Base-by-base conservation (phyloP, 2,113 vertebrate species). In the Collichthys lucidus region DNA sequence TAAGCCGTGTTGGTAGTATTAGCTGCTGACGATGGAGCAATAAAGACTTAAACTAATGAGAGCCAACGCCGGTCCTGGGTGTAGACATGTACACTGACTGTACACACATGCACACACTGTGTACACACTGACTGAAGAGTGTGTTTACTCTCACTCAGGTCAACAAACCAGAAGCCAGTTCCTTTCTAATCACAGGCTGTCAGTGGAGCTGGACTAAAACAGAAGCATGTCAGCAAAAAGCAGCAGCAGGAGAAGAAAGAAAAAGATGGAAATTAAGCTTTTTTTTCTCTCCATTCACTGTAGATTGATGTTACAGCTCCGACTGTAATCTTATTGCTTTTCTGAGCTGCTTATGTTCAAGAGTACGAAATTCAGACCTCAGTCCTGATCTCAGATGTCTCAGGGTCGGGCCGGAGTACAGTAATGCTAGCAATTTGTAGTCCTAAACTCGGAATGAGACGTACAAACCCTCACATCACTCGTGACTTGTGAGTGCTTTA, bases 91-190 rank as follows among this genome's bases (percentile, higher is more conserved):
- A 40, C 79, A 49, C 20, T 10, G 22, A 26, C 19, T 73, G n/a
- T 55, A 60, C 64, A 77, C 62, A 63, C 56, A 49, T n/a, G 12
- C 22, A 52, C 49, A 63, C 26, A 26, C 26, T 26, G 35, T 20
- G 17, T 31, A n/a, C 17, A 65, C 35, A 70, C 50, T 1, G 20
- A 71, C 31, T 19, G 47, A 46, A 70, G 40, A 72, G 42, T 64
- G 4, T 26, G 42, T 79, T 71, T 71, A 57, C 61, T 14, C 47
- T 77, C 67, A 55, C 42, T 57, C 24, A 15, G 61, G 62, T 73
- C 66, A 77, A 83, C 16, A 71, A 64, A 83, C 67, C 22, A 57
- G 14, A 75, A 11, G 57, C 35, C 82, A 2, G 74, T 53, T 22
- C 57, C 35, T 69, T 73, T 80, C 66, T 64, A 29, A 47, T 26